These are phyloP conservation scores for Odontocerum albicorne DNA, from an alignment of 2,888 invertebrate genomes.

Conservation along the genomic window DNA sequence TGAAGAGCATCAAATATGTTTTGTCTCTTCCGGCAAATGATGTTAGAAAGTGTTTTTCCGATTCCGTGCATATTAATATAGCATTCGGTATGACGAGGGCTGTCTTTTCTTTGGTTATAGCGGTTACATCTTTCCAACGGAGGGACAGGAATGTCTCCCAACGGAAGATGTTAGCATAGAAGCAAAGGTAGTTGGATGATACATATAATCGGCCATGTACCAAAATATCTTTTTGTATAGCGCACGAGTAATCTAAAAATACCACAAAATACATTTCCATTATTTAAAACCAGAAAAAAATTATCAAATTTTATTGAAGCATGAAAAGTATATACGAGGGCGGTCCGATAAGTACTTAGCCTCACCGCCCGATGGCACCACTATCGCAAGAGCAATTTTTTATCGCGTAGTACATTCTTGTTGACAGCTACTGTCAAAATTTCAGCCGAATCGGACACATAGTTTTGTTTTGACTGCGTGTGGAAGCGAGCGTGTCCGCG, in stretches of 20 bases:
- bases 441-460: no score
- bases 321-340: no score
- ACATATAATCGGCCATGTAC: slow-evolving; percentile 95
- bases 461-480: no score
- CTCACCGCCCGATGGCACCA: no score
- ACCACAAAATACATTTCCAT: slow-evolving; percentile 3
- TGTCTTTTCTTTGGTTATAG: slow-evolving; percentile 94
- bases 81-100: slow-evolving; percentile 96
- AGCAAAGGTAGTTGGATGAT: slow-evolving; percentile 93
- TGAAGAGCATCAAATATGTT: slow-evolving; percentile 92
- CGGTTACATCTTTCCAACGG: slow-evolving; percentile 87
- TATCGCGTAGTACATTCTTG: no score
- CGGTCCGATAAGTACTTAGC: no score
- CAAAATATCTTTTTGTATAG: slow-evolving; percentile 92
- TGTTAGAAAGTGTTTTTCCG: slow-evolving; percentile 90
- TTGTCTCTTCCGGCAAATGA: slow-evolving; percentile 94
- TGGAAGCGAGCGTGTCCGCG: no score
- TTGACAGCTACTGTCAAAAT: no score
- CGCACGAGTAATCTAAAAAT: slow-evolving; percentile 90
- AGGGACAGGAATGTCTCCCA: slow-evolving; percentile 91
- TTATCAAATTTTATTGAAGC: neutral
- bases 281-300: no score
- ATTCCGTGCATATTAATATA: slow-evolving; percentile 79
- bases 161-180: slow-evolving; percentile 96
- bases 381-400: no score